A percentile compares a stretch with the other conserved stretches of the same genome.
Evolutionary conservation across 2,888 invertebrate genomes (phyloP).

Genomic region (Mellilla xanthometata): DNA sequence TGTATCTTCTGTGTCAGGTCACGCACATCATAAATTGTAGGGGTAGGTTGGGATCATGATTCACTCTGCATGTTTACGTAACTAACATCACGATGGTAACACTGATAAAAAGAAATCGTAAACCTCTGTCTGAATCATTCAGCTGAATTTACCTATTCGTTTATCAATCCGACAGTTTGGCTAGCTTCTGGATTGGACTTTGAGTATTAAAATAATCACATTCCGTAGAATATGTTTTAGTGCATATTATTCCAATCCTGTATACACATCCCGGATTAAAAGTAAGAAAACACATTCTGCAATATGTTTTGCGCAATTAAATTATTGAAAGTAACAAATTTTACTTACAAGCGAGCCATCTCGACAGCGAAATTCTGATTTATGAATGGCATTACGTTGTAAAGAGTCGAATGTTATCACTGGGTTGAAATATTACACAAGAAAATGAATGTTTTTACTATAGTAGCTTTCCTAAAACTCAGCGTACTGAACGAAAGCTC

Average conservation of each 20-base stretch:
- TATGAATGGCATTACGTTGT: conserved; percentile 19
- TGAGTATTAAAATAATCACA: too few species aligned
- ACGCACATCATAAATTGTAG: too few species aligned
- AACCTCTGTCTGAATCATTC: conserved; percentile 1
- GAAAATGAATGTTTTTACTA: conserved; percentile 27
- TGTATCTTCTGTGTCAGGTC: too few species aligned
- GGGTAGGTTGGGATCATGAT: too few species aligned
- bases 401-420: conserved; percentile 14
- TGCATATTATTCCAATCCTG: too few species aligned
- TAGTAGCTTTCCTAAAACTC: conserved; percentile 31
- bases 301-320: conserved; percentile 6
- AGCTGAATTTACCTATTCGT: too few species aligned
- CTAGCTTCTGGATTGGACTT: too few species aligned
- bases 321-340: conserved; percentile 3
- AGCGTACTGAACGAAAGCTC: conserved; percentile 30
- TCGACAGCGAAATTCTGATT: conserved; percentile 13
- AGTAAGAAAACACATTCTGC: not conserved
- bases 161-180: too few species aligned
- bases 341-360: conserved; percentile 2
- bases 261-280: not conserved
- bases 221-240: too few species aligned
- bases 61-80: too few species aligned
- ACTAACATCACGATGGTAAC: not conserved
- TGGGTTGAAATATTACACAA: conserved; percentile 26
- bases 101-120: not conserved